Evolutionary conservation across 2,888 invertebrate species (phyloP), one percentile per base, ranked within the genome.

Genomic region (Cephalotes varians): DNA sequence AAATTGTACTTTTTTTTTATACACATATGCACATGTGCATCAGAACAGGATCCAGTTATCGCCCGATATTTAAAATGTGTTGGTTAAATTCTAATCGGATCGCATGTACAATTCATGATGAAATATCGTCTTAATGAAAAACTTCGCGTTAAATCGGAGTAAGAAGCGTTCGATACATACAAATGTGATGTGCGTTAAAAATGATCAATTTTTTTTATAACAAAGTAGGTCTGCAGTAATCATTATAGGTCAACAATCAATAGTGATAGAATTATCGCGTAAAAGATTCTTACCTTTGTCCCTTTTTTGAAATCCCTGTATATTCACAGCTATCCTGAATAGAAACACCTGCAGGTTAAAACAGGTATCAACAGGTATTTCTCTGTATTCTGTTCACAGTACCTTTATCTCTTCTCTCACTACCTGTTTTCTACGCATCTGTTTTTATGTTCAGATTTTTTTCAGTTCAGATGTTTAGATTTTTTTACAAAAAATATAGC

Each of bases 1-100:
- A 88, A 85, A 88, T 88, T 81, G 56, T 81, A 71, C 86, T 81
- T 81, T 85, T 86, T 84, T 72, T 82, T 1, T 10, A 65, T 44
- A 21, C 31, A 47, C 37, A 18, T 12, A 40, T 34, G 1, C 51
- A 21, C 12, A 12, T 64, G 12, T 25, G 7, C 34, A 34, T 51
- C 18, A 5, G 56, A n/a, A n/a, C 49, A 28, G n/a, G 62, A 69
- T 0, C 25, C 10, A 60, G 69, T 82, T 65, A 60, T 28, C 6
- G 40, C 1, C 10, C 37, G 18, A 51, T 81, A 72, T 84, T 77
- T 83, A 80, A 81, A 54, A 37, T 31, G 74, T 31, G 49, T 51
- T 58, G 49, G 69, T 79, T 82, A 69, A 81, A 80, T 77, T 81
- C 1, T 49, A 40, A 9, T 49, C 28, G n/a, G 18, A 65, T 69